phyloP scores from a whole-genome alignment of 2,797 vertebrate species.

The Staurois parvus region DNA sequence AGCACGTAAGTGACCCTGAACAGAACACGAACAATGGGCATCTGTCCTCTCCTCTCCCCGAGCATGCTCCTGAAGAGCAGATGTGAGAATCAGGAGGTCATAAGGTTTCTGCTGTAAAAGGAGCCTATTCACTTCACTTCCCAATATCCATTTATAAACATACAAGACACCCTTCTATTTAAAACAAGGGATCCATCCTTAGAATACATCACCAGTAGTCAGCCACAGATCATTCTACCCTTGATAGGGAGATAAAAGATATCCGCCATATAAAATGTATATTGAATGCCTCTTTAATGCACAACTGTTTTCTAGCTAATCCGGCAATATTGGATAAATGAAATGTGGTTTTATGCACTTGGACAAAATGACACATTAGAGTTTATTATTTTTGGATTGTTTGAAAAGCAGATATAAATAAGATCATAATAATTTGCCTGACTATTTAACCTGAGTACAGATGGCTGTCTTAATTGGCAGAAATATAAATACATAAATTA shows the following conservation, averaged over 20 bases:
- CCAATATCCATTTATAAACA: not conserved
- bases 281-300: not conserved
- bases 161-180: not conserved
- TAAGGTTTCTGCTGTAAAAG: not conserved
- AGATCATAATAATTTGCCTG: conserved; percentile 30
- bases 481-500: conserved; percentile 50
- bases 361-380: conserved; percentile 24
- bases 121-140: not conserved
- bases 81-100: not conserved
- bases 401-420: conserved; percentile 23
- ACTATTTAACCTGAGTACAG: conserved; percentile 43
- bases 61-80: not conserved
- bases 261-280: not conserved
- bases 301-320: conserved; percentile 2
- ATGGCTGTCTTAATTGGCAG: conserved; percentile 48
- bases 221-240: not conserved
- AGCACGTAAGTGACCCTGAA: conserved; percentile 81
- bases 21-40: not conserved
- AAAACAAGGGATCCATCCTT: not conserved
- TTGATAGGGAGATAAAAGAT: conserved; percentile 18
- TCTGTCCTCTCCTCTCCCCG: not conserved
- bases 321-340: not conserved
- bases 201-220: not conserved
- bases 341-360: conserved; percentile 11
- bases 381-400: conserved; percentile 25